These are phyloP conservation scores for Druon quercuslanigerum DNA, from an alignment of 1,140 invertebrate genomes.

Conservation along the genomic window DNA sequence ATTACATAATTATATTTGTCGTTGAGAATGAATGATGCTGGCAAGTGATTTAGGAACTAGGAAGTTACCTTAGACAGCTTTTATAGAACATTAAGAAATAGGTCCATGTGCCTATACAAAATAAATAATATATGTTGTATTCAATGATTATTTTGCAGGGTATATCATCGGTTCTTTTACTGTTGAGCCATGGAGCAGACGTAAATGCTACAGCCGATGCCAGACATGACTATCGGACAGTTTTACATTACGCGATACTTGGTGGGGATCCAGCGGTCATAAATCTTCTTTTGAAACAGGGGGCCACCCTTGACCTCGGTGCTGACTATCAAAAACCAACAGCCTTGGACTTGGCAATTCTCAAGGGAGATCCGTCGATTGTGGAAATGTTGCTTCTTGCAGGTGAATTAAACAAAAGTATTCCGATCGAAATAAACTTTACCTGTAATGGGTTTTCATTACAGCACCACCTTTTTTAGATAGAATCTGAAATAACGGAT, in stretches of 20 bases:
- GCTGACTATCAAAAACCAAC: conserved; percentile 86
- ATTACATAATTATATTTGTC: conserved; percentile 5
- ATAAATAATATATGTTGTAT: not conserved
- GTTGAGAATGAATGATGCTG: not conserved
- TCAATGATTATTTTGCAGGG: conserved; percentile 74
- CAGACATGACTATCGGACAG: conserved; percentile 87
- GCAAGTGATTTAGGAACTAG: conserved; percentile 17
- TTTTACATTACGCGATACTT: conserved; percentile 91
- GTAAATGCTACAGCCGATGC: conserved; percentile 89
- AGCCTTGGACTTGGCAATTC: conserved; percentile 88
- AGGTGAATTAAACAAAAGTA: conserved; percentile 72
- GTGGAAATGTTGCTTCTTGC: conserved; percentile 82
- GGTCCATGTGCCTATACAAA: not conserved
- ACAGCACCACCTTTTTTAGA: conserved; percentile 42
- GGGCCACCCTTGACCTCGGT: conserved; percentile 80
- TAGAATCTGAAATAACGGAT: not conserved
- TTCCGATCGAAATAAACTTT: not conserved
- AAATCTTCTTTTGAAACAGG: conserved; percentile 88
- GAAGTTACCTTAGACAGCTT: conserved; percentile 4
- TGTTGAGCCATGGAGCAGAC: conserved; percentile 87
- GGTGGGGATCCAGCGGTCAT: conserved; percentile 87
- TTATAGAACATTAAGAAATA: conserved; percentile 5
- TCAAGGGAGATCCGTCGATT: conserved; percentile 86
- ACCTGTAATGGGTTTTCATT: too few relatives aligned
- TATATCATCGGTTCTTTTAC: conserved; percentile 84